Base-by-base conservation (phyloP, 2,113 vertebrate species). In the Motacilla tschutschensis region DNA sequence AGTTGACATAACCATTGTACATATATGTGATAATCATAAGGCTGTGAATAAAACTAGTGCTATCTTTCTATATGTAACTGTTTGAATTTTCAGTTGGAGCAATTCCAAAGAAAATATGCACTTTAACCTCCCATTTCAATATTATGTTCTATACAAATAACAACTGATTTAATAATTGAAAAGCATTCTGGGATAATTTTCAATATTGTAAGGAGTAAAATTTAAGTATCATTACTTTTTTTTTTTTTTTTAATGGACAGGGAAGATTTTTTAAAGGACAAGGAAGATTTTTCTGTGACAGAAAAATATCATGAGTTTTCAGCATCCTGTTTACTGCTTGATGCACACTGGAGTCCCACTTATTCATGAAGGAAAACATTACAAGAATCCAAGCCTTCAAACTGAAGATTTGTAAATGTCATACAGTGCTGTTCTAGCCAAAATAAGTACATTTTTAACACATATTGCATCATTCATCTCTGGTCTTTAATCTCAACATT, bases 361-460 rank as follows among this genome's bases (percentile, higher is more conserved):
- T 84, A 58, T 38, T 85, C 63, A 40, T 22, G 64, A 85, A 79
- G 40, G 5, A 77, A 82, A 83, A 19, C 25, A 40, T 50, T 35
- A 44, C 17, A 48, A 73, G 38, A 65, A 75, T 31, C 36, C 35
- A 87, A 69, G 7, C 6, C 38, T 57, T 89, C 31, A 50, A 63
- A 78, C 5, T 51, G 31, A 58, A 46, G n/a, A 76, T 46, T 36
- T 58, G 5, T 62, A 72, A 84, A 89, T 82, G 79, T 43, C 64
- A 79, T 31, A 35, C 38, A 48, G 33, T 75, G 41, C 28, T 84
- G 15, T 53, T 79, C 84, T 64, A 87, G 22, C 58, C 51, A 75
- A 87, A 92, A 84, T 67, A 86, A 88, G 31, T 66, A 53, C 24
- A 69, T 60, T 24, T 86, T 72, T 57, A 88, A 72, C 50, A 64